Evolutionary conservation across 2,797 vertebrate genomes (phyloP).

Genomic region (Lagodon rhomboides): DNA sequence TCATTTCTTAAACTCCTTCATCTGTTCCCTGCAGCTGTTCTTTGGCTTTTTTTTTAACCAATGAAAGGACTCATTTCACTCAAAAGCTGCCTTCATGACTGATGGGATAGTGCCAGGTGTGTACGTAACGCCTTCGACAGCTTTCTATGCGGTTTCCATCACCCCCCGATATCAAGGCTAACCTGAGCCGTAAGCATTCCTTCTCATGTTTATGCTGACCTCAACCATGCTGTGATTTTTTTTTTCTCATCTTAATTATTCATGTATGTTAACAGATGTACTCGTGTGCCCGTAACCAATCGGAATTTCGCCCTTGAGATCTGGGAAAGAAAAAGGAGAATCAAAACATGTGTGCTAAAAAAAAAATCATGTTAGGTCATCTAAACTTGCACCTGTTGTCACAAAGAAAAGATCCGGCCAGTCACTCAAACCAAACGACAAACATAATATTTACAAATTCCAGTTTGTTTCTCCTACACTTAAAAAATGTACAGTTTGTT

Average conservation of each 20-base stretch:
- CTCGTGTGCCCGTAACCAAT: conserved; percentile 59
- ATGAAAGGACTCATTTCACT: conserved; percentile 60
- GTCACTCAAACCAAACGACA: conserved; percentile 87
- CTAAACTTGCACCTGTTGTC: conserved; percentile 87
- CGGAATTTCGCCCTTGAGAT: conserved; percentile 62
- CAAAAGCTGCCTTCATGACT: conserved; percentile 59
- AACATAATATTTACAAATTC: conserved; percentile 92
- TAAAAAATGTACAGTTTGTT: conserved; percentile 88
- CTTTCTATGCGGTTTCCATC: conserved; percentile 42
- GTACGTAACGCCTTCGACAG: conserved; percentile 47
- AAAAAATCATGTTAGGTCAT: conserved; percentile 69
- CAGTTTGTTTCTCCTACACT: conserved; percentile 85
- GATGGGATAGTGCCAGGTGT: conserved; percentile 57
- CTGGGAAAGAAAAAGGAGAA: conserved; percentile 69
- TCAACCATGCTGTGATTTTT: conserved; percentile 53
- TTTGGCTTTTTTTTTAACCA: conserved; percentile 71
- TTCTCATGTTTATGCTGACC: conserved; percentile 48
- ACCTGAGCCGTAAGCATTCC: conserved; percentile 61
- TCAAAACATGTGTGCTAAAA: conserved; percentile 70
- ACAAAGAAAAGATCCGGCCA: conserved; percentile 83
- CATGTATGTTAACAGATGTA: conserved; percentile 49
- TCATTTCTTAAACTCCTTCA: conserved; percentile 32
- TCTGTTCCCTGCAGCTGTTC: conserved; percentile 65
- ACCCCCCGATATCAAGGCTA: conserved; percentile 52
- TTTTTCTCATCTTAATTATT: conserved; percentile 28